Evolutionary conservation across 2,113 vertebrate genomes (phyloP).

Genomic region (Cranoglanis bouderius): DNA sequence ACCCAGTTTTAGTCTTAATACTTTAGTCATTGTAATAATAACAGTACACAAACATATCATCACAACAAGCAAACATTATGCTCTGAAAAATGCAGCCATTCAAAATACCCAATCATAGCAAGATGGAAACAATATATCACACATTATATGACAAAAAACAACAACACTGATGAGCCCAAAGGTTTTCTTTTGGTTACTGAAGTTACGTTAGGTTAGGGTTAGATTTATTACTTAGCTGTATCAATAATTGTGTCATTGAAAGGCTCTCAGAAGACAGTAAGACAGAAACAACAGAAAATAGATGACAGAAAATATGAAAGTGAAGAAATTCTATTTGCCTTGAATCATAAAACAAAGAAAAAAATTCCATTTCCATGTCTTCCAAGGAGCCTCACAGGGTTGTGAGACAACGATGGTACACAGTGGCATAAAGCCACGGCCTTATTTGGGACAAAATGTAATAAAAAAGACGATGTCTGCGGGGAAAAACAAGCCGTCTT

Average conservation of each 20-base stretch:
- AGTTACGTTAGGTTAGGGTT: not conserved
- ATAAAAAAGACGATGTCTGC: conserved; percentile 64
- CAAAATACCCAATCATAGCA: not conserved
- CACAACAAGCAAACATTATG: not conserved
- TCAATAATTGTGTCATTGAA: not conserved
- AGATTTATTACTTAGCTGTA: not conserved
- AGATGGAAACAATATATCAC: not conserved
- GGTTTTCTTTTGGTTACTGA: not conserved
- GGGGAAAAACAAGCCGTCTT: conserved; percentile 57
- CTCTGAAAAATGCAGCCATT: not conserved
- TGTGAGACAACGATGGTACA: conserved; percentile 51
- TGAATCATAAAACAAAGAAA: conserved; percentile 47
- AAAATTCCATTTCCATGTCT: conserved; percentile 57
- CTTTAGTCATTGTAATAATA: not conserved
- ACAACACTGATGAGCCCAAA: not conserved
- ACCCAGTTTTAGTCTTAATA: not conserved
- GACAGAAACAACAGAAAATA: not conserved
- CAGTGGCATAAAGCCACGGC: conserved; percentile 51
- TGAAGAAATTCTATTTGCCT: conserved; percentile 34
- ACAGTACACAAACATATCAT: not conserved
- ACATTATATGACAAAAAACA: not conserved
- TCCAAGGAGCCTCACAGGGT: conserved; percentile 47
- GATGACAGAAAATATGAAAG: conserved; percentile 18
- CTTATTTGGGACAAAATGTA: conserved; percentile 63
- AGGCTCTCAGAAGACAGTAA: too few relatives aligned